Base-by-base conservation (phyloP, 2,888 invertebrate species). In the Drosophila neoperkinsi region DNA sequence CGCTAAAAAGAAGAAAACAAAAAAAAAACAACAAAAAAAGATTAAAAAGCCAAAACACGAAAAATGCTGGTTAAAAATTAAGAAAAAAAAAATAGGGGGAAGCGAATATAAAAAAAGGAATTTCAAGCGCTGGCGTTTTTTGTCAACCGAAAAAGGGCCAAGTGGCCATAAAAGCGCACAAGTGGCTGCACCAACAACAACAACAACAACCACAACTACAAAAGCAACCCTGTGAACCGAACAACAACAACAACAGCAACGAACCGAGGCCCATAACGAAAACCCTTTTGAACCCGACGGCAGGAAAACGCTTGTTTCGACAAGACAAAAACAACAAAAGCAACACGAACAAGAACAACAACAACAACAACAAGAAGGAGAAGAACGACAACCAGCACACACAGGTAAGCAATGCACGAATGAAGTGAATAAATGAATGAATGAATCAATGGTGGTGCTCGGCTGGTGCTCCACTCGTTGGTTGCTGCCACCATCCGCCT, bases 251-350 rank as follows among this genome's bases (percentile, higher is more conserved):
- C n/a, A 38, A 57, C 11, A 68, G 38, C 60, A 49, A 18, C 62
- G 56, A 79, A 79, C 34, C 58, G 77, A 77, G 68, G 64, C 68
- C 55, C 56, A 57, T 61, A 41, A 34, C 64, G 41, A 64, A 73
- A 43, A 31, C 72, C 79, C 72, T 70, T 80, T 75, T 71, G 74
- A 78, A 71, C 72, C 84, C 75, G 68, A 67, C 71, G 90, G 85
- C 90, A 81, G 76, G 85, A 90, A 90, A 87, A 90, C 90, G 85
- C 90, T 90, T 87, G 87, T 90, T 87, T 87, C 82, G 75, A 87
- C 88, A 73, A 77, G 65, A 68, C 71, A 78, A 76, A 58, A 66
- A 79, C 70, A 66, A 62, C 56, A 65, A 50, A 69, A 74, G 68
- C 46, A 81, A 57, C 61, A 71, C 51, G 67, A 67, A 43, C 71